A percentile compares a stretch with the other conserved stretches of the same genome.
These are phyloP conservation scores for Capromys pilorides DNA, from an alignment of 2,797 vertebrate species.

Conservation along the genomic window DNA sequence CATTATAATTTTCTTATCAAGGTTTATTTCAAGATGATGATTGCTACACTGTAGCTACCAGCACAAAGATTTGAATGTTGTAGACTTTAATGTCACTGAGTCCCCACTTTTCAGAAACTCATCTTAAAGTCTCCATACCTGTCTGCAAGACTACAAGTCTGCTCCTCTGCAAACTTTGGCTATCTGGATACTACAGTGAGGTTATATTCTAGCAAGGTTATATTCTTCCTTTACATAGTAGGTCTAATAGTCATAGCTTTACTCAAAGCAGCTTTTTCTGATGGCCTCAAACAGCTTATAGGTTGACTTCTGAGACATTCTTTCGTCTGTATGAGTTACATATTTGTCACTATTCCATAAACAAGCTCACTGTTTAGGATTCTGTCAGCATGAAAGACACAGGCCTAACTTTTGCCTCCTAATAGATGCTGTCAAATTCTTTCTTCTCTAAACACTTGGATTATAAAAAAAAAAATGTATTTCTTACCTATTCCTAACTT, in stretches of 20 bases:
- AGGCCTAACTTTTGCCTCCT: background rate
- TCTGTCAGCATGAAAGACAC: background rate
- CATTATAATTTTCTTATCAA: background rate
- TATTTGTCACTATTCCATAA: background rate
- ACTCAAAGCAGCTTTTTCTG: background rate
- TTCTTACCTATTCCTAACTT: background rate
- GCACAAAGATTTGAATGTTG: background rate
- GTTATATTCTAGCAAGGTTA: background rate
- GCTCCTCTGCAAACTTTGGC: background rate
- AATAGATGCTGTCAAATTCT: background rate
- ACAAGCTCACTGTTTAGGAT: background rate
- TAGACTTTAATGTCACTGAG: background rate
- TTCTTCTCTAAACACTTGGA: background rate
- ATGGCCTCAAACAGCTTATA: background rate
- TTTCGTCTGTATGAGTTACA: background rate
- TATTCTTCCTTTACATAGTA: too few species aligned
- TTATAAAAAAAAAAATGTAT: background rate
- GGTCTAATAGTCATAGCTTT: background rate
- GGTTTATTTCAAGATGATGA: background rate
- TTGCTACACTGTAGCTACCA: background rate
- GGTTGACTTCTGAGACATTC: background rate
- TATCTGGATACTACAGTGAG: background rate
- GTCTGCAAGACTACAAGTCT: background rate
- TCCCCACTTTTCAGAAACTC: background rate
- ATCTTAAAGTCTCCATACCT: background rate